Conservation (phyloP, 2,888 invertebrate genomes). For the Anoplius nigerrimus region DNA sequence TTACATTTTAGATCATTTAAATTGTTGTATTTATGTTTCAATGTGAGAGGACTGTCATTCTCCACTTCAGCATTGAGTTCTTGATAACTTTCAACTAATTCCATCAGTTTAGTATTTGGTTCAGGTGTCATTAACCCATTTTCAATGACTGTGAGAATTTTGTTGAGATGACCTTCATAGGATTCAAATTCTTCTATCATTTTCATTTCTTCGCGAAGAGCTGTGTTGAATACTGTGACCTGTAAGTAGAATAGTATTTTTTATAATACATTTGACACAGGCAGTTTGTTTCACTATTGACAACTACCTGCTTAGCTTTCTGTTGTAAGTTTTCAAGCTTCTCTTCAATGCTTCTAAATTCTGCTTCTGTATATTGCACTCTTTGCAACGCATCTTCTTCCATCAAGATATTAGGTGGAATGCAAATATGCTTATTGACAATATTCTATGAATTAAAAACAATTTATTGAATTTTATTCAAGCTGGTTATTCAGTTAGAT, state of each 20-base stretch:
- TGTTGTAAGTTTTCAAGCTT: slow-evolving; percentile 51
- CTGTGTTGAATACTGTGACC: slow-evolving; percentile 58
- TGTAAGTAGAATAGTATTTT: slow-evolving; percentile 27
- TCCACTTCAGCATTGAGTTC: slow-evolving; percentile 28
- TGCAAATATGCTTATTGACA: slow-evolving; percentile 48
- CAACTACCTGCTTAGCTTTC: slow-evolving; percentile 47
- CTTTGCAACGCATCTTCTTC: slow-evolving; percentile 60
- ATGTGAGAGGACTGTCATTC: background rate
- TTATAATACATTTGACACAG: background rate
- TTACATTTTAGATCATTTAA: slow-evolving; percentile 34
- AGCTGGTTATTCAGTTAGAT: background rate
- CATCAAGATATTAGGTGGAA: slow-evolving; percentile 59
- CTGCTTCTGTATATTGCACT: slow-evolving; percentile 50
- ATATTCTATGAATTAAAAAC: slow-evolving; percentile 43
- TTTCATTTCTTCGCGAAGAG: slow-evolving; percentile 57
- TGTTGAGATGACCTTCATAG: slow-evolving; percentile 37
- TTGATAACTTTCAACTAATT: slow-evolving; percentile 38
- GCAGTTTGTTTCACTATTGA: background rate
- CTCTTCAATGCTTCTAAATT: slow-evolving; percentile 45
- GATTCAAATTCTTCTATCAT: slow-evolving; percentile 43
- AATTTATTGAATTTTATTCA: background rate
- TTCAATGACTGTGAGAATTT: slow-evolving; percentile 45
- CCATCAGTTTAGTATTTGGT: slow-evolving; percentile 23
- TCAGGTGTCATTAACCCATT: slow-evolving; percentile 6
- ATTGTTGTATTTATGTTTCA: slow-evolving; percentile 38